phyloP scores from a whole-genome alignment of 64 coral and sea anemone genomes.

The Orbicella faveolata region DNA sequence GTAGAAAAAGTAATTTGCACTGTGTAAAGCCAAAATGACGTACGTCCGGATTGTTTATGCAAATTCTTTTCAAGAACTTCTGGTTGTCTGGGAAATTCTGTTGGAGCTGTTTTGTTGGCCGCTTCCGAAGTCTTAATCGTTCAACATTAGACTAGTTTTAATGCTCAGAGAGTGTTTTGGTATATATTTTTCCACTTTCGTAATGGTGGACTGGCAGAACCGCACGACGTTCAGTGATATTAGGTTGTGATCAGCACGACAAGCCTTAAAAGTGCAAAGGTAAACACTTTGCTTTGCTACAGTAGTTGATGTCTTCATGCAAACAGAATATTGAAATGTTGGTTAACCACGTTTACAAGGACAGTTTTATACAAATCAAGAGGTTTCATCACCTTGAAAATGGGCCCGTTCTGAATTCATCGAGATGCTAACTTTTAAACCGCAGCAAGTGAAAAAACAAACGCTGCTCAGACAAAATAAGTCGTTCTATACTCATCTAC shows the following conservation, averaged over 20 bases:
- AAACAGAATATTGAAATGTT: constrained; percentile 14
- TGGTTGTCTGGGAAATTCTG: constrained; percentile 21
- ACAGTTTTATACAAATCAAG: neutral
- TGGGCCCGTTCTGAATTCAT: neutral
- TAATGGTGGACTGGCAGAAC: neutral
- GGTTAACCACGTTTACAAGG: neutral
- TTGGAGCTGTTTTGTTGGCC: neutral
- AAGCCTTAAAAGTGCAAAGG: neutral
- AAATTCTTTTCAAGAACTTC: neutral
- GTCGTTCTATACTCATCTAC: neutral
- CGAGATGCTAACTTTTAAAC: neutral
- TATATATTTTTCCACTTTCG: neutral
- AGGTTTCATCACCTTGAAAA: too few species aligned
- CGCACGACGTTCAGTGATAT: neutral
- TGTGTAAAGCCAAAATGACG: constrained; percentile 9
- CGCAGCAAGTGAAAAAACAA: neutral
- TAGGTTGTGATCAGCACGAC: neutral
- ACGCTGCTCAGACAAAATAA: neutral
- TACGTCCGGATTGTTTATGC: neutral
- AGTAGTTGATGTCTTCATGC: neutral
- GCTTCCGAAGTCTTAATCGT: neutral
- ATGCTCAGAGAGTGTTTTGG: neutral
- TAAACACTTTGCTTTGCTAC: neutral
- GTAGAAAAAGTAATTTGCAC: neutral
- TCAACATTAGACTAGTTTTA: neutral